Percentiles rank a stretch among this genome's conserved stretches.
Conservation (phyloP, 2,797 vertebrate genomes). For the Fringilla coelebs region DNA sequence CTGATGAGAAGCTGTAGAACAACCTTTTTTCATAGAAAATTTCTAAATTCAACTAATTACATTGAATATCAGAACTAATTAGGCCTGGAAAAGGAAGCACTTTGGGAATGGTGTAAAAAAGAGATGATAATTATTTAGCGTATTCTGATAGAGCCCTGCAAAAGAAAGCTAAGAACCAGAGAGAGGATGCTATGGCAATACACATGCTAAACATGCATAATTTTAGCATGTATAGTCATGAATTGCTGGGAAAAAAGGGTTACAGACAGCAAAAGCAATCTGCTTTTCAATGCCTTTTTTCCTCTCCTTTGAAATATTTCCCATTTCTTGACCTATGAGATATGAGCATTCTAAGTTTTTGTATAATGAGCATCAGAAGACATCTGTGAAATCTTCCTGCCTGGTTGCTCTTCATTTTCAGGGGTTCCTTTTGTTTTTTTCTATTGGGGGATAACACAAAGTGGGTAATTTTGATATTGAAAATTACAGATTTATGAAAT, state of each 20-base stretch:
- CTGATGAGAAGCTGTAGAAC: neutral
- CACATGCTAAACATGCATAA: slow-evolving; percentile 12
- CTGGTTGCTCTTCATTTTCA: neutral
- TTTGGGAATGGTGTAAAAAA: neutral
- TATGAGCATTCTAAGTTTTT: neutral
- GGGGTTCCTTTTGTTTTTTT: neutral
- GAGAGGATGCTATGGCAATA: slow-evolving; percentile 20
- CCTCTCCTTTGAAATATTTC: neutral
- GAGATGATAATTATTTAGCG: neutral
- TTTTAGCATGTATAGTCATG: slow-evolving; percentile 6
- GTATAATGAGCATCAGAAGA: neutral
- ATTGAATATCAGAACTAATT: slow-evolving; percentile 41
- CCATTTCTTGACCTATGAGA: neutral
- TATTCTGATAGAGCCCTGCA: neutral
- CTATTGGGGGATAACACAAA: neutral
- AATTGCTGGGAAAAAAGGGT: neutral
- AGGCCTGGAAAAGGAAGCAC: slow-evolving; percentile 24
- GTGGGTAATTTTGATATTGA: neutral
- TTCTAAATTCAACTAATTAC: slow-evolving; percentile 44
- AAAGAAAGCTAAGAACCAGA: neutral
- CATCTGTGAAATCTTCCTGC: neutral
- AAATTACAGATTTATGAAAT: neutral
- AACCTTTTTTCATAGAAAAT: neutral
- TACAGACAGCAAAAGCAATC: neutral
- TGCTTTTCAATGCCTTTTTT: neutral